A percentile compares a stretch with the other conserved stretches of the same genome.
These are phyloP conservation scores for Acrossocheilus fasciatus DNA, from an alignment of 2,797 vertebrate species.

Conservation along the genomic window DNA sequence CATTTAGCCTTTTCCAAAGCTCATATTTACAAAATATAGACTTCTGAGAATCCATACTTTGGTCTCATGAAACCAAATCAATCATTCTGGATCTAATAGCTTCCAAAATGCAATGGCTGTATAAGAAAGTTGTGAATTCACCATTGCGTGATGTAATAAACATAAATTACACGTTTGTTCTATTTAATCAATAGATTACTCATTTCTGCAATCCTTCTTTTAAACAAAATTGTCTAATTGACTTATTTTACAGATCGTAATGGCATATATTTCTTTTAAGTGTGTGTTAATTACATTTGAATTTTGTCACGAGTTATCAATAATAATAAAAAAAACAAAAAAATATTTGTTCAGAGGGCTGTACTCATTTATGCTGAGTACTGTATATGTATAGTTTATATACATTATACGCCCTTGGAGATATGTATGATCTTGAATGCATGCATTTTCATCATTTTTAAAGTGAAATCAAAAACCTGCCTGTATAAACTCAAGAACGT, in stretches of 20 bases:
- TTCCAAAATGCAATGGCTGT: neutral
- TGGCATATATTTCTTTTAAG: too few species aligned
- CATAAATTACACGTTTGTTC: neutral
- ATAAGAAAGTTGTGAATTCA: neutral
- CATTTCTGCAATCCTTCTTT: too few species aligned
- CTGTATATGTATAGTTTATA: neutral
- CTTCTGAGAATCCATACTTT: neutral
- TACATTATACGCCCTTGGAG: neutral
- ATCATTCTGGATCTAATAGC: neutral
- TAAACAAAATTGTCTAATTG: too few species aligned
- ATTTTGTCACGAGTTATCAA: neutral
- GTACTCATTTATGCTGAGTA: neutral
- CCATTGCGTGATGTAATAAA: neutral
- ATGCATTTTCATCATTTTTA: neutral
- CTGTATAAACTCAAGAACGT: constrained; percentile 31
- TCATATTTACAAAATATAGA: neutral
- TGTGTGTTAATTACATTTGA: neutral
- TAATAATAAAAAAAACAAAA: neutral
- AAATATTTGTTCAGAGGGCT: neutral
- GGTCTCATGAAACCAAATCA: neutral
- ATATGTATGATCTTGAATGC: neutral
- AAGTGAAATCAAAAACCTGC: constrained; percentile 26
- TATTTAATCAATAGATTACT: too few species aligned
- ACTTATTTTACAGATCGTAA: neutral
- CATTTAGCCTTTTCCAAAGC: neutral